Conservation (phyloP, 1,140 invertebrate genomes). For the Wasmannia auropunctata region DNA sequence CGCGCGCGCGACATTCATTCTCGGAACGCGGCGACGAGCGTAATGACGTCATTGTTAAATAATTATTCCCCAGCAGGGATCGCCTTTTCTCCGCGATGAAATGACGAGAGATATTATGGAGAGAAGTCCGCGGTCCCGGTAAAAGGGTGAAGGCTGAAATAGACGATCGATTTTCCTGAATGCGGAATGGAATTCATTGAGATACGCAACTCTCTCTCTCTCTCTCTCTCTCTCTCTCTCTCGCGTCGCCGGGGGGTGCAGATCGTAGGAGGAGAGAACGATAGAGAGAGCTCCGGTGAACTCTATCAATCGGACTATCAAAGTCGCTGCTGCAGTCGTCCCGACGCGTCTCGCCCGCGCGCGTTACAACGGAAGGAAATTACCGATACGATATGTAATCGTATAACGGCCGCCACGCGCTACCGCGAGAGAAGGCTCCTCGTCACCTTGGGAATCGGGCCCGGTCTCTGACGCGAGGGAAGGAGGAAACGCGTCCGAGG, state of each 20-base stretch:
- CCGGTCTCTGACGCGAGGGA: neutral
- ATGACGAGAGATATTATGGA: neutral
- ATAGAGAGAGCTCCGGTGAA: neutral
- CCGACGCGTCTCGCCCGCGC: neutral
- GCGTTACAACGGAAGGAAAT: constrained; percentile 43
- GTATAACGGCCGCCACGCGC: neutral
- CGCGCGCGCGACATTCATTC: neutral
- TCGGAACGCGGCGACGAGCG: neutral
- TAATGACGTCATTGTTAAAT: constrained; percentile 4
- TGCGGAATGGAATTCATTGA: constrained; percentile 40
- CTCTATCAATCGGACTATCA: constrained; percentile 45
- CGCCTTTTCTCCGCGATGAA: neutral
- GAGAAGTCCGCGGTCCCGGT: neutral
- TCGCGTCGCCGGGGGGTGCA: neutral
- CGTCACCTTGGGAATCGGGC: constrained; percentile 30
- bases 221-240: no score
- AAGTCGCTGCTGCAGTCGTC: constrained; percentile 22
- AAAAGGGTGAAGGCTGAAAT: constrained; percentile 28
- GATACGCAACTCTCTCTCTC: no score
- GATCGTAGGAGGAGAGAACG: constrained; percentile 12
- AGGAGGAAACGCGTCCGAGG: neutral
- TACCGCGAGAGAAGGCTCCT: neutral
- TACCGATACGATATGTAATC: constrained; percentile 49
- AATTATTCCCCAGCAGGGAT: neutral
- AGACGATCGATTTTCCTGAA: constrained; percentile 49